Base-by-base conservation (phyloP, 2,797 vertebrate species). In the Premnoplex brunnescens region DNA sequence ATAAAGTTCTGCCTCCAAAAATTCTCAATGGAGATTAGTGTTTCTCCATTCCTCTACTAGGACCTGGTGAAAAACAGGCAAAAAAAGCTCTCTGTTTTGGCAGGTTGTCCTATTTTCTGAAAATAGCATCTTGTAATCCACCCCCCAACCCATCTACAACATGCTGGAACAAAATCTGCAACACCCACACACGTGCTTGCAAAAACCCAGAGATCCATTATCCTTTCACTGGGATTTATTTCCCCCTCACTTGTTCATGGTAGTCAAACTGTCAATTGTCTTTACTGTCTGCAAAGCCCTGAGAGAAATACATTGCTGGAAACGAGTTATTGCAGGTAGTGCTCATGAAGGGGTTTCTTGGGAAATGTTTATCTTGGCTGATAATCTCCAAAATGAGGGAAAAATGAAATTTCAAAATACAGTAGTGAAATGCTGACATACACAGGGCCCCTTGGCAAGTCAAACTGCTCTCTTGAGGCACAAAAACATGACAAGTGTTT, bases 21-120 rank as follows among this genome's bases (percentile, higher is more conserved):
- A 92, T 92, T 92, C 89, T 94, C 89, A 96, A 89, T 91, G 95
- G 26, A 36, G 43, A 19, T 73, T 91, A 56, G 52, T 39, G 36
- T 67, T 91, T 86, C 88, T 76, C 55, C 27, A 32, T 81, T 82
- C 24, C 28, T 83, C 84, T 93, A 95, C 51, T 66, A 93, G 85
- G 63, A 89, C 2, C 10, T 64, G 80, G 79, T 41, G 85, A 68
- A 78, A 78, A 95, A 68, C 37, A 69, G 59, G 46, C 11, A 23
- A 63, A 85, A 88, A 85, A 52, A 52, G 6, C 9, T 8, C 19
- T 62, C 28, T 82, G 34, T 88, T 96, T 93, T 94, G 82, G 69
- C 88, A 94, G 52, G 63, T 64, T 94, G 89, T 94, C 94, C 95
- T 95, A 88, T 79, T 96, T 97, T 94, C 94, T 91, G 88, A 86